A percentile compares a stretch with the other conserved stretches of the same genome.
Evolutionary conservation across 2,113 vertebrate species (phyloP).

Genomic region (Melanotaenia duboulayi): DNA sequence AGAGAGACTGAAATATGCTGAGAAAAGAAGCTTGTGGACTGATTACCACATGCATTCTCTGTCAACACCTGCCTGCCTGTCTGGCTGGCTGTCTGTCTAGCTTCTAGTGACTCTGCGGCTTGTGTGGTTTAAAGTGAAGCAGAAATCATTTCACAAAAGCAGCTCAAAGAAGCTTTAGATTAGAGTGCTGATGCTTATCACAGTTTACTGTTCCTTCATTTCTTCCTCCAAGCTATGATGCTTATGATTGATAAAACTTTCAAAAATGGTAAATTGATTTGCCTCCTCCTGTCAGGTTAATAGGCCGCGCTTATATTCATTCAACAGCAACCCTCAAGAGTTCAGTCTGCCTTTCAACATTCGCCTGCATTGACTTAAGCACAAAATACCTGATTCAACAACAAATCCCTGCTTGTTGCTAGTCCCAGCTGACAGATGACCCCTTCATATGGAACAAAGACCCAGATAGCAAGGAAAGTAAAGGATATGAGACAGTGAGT

Average conservation of each 20-base stretch:
- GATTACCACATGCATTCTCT: slow-evolving; percentile 28
- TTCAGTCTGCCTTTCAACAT: slow-evolving; percentile 29
- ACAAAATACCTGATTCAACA: slow-evolving; percentile 40
- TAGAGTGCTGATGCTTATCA: slow-evolving; percentile 57
- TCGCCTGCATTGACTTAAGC: slow-evolving; percentile 29
- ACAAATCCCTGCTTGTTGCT: slow-evolving; percentile 45
- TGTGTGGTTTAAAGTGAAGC: slow-evolving; percentile 36
- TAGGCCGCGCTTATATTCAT: slow-evolving; percentile 45
- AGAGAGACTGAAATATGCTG: slow-evolving; percentile 52
- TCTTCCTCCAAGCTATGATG: slow-evolving; percentile 48
- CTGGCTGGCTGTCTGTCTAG: slow-evolving; percentile 23
- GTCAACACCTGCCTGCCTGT: slow-evolving; percentile 23
- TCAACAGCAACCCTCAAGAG: slow-evolving; percentile 22
- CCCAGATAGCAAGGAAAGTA: slow-evolving; percentile 11
- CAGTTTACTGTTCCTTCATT: slow-evolving; percentile 44
- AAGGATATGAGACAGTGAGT: slow-evolving; percentile 32
- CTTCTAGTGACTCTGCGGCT: slow-evolving; percentile 34
- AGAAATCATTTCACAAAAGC: slow-evolving; percentile 55
- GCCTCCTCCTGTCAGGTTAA: slow-evolving; percentile 55
- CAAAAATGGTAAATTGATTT: slow-evolving; percentile 67
- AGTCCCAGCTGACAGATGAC: slow-evolving; percentile 34
- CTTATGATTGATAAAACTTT: slow-evolving; percentile 64
- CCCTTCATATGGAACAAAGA: slow-evolving; percentile 28
- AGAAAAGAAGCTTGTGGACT: slow-evolving; percentile 42
- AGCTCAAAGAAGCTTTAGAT: slow-evolving; percentile 49